A percentile compares a stretch with the other conserved stretches of the same genome.
Evolutionary conservation across 2,888 invertebrate species (phyloP).

Genomic region (Thyatira batis): DNA sequence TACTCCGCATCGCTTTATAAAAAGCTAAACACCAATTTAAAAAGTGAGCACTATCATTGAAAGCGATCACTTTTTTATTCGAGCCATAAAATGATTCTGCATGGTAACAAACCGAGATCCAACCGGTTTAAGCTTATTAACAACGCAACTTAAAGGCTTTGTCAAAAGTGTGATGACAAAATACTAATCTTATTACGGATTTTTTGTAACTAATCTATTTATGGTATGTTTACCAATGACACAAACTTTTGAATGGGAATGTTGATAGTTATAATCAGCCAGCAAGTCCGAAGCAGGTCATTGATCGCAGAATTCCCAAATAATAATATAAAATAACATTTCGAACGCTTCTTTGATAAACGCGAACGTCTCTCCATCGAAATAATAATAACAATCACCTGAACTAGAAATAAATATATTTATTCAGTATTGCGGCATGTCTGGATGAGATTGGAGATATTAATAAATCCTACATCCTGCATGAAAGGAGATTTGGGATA

Average conservation of each 20-base stretch:
- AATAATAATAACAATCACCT: neutral
- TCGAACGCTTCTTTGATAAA: neutral
- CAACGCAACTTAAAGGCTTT: neutral
- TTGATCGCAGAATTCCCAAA: neutral
- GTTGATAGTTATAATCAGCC: neutral
- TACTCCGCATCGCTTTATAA: neutral
- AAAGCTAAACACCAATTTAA: neutral
- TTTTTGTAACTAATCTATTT: neutral
- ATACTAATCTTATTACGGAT: neutral
- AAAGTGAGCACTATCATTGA: neutral
- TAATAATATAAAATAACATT: neutral
- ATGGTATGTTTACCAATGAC: neutral
- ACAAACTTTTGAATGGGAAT: neutral
- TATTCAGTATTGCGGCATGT: neutral
- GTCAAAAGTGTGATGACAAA: neutral
- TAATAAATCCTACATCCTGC: neutral
- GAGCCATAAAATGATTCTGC: neutral
- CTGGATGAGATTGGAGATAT: neutral
- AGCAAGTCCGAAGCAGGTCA: neutral
- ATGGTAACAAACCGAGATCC: neutral
- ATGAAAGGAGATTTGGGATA: neutral
- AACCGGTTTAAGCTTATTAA: neutral
- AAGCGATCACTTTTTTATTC: neutral
- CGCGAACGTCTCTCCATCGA: neutral
- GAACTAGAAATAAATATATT: neutral